Conservation (phyloP, 1,140 invertebrate species). For the Magallana gigas region DNA sequence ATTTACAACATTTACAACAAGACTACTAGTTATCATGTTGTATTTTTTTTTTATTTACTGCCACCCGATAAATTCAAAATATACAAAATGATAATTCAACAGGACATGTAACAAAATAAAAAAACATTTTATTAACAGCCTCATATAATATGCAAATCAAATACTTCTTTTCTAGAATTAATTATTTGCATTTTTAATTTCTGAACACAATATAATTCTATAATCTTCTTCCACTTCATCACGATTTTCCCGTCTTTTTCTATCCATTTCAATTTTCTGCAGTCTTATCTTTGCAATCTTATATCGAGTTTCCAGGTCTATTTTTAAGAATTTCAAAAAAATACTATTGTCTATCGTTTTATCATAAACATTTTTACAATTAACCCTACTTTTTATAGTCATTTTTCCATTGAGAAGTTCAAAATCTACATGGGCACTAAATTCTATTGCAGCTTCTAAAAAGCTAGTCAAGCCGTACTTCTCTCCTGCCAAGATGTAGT, state of each 20-base stretch:
- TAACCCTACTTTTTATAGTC: neutral
- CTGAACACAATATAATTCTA: no score
- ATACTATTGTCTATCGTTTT: neutral
- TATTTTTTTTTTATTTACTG: no score
- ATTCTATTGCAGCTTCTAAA: neutral
- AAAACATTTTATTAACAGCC: no score
- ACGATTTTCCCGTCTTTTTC: neutral
- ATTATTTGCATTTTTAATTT: no score
- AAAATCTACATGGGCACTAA: neutral
- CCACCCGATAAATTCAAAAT: no score
- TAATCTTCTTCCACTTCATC: no score
- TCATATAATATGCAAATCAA: no score
- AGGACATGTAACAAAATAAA: no score
- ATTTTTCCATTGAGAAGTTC: neutral
- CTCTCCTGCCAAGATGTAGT: neutral
- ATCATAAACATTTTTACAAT: neutral
- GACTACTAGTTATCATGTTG: no score
- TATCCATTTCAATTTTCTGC: neutral
- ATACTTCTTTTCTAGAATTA: no score
- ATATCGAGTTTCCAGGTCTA: neutral
- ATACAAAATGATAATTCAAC: no score
- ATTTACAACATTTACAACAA: no score
- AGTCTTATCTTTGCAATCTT: neutral
- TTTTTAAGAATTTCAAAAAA: neutral
- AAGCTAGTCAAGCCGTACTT: neutral